Evolutionary conservation across 2,797 vertebrate genomes (phyloP).

Genomic region (Aphelocoma californica): DNA sequence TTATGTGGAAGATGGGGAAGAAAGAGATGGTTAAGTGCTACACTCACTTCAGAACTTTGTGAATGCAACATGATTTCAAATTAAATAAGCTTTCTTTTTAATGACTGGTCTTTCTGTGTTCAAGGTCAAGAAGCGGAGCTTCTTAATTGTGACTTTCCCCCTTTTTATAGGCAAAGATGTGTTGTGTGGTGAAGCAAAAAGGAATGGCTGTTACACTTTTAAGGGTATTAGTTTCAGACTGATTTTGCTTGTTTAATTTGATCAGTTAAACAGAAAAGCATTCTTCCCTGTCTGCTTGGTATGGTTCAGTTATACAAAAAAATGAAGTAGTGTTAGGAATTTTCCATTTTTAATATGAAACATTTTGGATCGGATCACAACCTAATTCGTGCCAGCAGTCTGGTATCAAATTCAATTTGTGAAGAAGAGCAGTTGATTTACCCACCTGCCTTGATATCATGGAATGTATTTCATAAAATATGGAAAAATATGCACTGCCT

Average conservation of each 20-base stretch:
- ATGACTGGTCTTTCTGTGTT: not conserved
- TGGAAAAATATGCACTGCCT: constrained; percentile 27
- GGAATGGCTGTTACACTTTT: not conserved
- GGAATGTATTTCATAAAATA: constrained; percentile 31
- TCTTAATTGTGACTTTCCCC: not conserved
- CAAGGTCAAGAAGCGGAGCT: not conserved
- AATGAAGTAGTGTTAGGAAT: not conserved
- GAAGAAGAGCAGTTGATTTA: constrained; percentile 25
- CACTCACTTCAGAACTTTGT: not conserved
- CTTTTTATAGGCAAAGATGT: not conserved
- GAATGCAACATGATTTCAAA: not conserved
- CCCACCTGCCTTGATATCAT: not conserved
- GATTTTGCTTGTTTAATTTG: constrained; percentile 2
- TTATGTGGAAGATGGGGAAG: not conserved
- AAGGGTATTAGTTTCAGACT: not conserved
- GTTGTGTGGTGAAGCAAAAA: not conserved
- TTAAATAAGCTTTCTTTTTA: not conserved
- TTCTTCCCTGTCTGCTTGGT: not conserved
- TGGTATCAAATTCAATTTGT: constrained; percentile 32
- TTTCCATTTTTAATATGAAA: not conserved
- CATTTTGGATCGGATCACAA: constrained; percentile 23
- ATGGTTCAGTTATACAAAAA: not conserved
- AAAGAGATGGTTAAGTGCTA: not conserved
- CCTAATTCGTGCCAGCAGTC: constrained; percentile 11
- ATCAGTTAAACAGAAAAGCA: not conserved